A percentile compares a stretch with the other conserved stretches of the same genome.
Evolutionary conservation across 1,140 invertebrate species (phyloP).

Genomic region (Arctopsyche grandis): DNA sequence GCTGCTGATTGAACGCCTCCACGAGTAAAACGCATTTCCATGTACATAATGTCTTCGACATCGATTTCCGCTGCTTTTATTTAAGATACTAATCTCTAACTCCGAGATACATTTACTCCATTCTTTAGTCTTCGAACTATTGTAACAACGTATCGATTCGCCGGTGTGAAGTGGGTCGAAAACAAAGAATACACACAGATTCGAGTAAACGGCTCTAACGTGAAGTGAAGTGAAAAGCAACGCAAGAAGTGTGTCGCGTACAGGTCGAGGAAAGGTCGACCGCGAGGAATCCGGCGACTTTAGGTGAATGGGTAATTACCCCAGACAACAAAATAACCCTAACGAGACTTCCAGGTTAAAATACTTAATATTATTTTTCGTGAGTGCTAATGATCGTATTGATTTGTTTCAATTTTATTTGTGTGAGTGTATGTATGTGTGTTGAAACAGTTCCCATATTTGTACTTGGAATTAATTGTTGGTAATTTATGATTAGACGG

Average conservation of each 20-base stretch:
- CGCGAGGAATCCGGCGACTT: background rate
- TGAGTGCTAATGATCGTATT: background rate
- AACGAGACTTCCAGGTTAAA: constrained; percentile 3
- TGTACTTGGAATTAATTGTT: background rate
- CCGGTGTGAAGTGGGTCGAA: background rate
- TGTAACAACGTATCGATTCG: background rate
- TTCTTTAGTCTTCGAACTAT: too few species aligned
- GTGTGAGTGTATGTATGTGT: background rate
- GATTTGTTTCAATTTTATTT: background rate
- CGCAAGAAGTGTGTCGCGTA: background rate
- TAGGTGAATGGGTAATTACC: background rate
- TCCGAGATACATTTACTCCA: too few species aligned
- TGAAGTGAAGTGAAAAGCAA: background rate
- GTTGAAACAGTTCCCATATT: background rate
- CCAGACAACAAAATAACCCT: background rate
- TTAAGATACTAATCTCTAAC: too few species aligned
- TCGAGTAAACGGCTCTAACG: background rate
- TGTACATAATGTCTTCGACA: too few species aligned
- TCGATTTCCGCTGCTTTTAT: too few species aligned
- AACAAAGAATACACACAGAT: background rate
- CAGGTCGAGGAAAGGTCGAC: background rate
- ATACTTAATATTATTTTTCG: background rate
- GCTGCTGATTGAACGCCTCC: too few species aligned
- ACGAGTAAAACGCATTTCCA: too few species aligned
- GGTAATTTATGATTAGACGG: background rate